phyloP scores from a whole-genome alignment of 2,113 vertebrate species.

The Axis porcinus region DNA sequence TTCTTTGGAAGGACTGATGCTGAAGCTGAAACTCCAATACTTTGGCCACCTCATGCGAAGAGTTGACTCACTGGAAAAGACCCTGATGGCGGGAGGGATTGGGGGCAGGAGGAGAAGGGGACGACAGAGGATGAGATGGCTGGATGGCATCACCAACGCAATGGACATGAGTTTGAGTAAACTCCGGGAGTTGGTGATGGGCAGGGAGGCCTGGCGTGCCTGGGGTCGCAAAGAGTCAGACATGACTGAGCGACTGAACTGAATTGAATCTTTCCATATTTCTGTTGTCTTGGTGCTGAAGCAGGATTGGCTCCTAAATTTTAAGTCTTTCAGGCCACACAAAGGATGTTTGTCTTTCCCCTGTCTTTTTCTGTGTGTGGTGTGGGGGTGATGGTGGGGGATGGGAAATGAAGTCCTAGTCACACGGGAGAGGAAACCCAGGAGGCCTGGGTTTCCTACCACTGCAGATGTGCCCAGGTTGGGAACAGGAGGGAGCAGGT shows the following conservation, averaged over 20 bases:
- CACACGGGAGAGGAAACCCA: accelerated
- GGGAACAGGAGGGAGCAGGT: neutral
- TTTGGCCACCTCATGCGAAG: no score
- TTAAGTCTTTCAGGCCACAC: neutral
- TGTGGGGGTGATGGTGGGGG: neutral
- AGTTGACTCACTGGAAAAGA: no score
- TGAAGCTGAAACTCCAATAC: no score
- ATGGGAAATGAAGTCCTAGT: neutral
- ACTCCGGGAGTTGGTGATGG: accelerated
- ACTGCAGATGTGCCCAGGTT: accelerated
- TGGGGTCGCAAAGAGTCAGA: no score
- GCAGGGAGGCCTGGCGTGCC: no score
- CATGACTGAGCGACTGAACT: no score
- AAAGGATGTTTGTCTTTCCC: neutral
- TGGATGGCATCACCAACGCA: no score
- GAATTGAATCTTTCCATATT: neutral
- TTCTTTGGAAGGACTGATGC: no score
- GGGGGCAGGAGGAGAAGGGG: no score
- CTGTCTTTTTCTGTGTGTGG: neutral
- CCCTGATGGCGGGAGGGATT: no score
- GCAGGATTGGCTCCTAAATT: neutral
- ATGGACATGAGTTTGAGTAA: no score
- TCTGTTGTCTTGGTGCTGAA: neutral
- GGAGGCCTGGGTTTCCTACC: neutral
- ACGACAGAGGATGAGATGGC: no score